A percentile compares a stretch with the other conserved stretches of the same genome.
Conservation (phyloP, 2,888 invertebrate genomes). For the Hydraecia micacea region DNA sequence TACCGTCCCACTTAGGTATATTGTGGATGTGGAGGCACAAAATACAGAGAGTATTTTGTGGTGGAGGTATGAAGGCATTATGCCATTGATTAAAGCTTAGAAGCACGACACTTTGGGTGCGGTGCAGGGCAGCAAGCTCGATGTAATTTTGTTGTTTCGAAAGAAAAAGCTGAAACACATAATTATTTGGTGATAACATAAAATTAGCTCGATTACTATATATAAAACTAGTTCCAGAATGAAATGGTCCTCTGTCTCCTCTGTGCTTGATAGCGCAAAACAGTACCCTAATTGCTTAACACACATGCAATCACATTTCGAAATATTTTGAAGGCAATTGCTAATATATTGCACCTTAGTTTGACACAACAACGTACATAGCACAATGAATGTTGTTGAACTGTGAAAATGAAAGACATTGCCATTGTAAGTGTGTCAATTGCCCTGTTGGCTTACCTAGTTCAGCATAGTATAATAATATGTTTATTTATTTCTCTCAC, state of each 20-base stretch:
- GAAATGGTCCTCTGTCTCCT: background rate
- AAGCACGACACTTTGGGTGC: background rate
- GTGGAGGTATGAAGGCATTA: constrained; percentile 30
- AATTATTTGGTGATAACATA: background rate
- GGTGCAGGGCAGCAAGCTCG: background rate
- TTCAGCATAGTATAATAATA: background rate
- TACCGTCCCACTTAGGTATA: background rate
- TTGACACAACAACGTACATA: background rate
- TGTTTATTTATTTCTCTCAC: too few relatives aligned
- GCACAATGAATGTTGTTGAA: too few relatives aligned
- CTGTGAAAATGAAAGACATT: background rate
- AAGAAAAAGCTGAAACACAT: background rate
- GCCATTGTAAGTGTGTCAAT: background rate
- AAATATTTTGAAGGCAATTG: too few relatives aligned
- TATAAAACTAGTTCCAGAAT: background rate
- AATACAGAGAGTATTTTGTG: too few relatives aligned
- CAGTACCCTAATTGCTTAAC: too few relatives aligned
- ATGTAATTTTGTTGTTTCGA: background rate
- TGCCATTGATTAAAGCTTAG: constrained; percentile 44
- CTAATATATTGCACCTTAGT: background rate
- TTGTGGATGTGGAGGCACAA: background rate
- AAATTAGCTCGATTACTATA: background rate
- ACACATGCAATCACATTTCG: too few relatives aligned
- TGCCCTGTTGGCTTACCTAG: background rate
- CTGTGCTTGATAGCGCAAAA: too few relatives aligned